Percentiles rank a stretch among this genome's conserved stretches.
Conservation (phyloP, 1,140 invertebrate genomes). For the Sipha flava region DNA sequence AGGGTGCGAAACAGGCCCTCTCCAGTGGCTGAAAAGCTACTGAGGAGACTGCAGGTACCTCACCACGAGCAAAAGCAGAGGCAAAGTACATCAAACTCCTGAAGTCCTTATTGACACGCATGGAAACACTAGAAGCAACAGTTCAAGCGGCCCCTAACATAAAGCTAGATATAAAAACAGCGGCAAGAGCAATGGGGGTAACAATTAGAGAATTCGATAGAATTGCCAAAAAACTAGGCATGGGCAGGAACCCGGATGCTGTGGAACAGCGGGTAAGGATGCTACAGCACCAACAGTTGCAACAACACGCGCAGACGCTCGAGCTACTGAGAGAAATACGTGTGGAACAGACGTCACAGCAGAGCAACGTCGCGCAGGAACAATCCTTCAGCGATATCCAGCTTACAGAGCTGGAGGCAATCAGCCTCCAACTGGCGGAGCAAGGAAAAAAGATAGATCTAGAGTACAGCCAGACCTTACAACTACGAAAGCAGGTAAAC, state of each 20-base stretch:
- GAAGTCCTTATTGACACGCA: background rate
- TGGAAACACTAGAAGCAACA: background rate
- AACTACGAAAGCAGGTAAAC: too few species aligned
- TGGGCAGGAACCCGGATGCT: background rate
- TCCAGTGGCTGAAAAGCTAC: too few species aligned
- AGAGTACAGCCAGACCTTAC: too few species aligned
- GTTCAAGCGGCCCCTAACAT: background rate
- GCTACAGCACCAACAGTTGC: background rate
- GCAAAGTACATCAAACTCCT: background rate
- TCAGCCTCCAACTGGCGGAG: too few species aligned
- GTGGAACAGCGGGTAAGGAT: background rate
- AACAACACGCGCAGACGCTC: background rate
- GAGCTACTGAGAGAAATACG: too few species aligned
- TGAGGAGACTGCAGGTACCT: too few species aligned
- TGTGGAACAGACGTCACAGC: too few species aligned
- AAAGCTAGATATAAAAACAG: background rate
- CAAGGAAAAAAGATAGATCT: too few species aligned
- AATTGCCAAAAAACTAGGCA: background rate
- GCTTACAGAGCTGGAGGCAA: too few species aligned
- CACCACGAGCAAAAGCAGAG: background rate
- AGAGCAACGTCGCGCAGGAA: too few species aligned
- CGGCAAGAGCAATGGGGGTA: background rate
- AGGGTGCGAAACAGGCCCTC: too few species aligned
- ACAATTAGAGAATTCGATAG: background rate
- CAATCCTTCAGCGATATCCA: too few species aligned